Percentiles rank a stretch among this genome's conserved stretches.
Conservation (phyloP, 2,888 invertebrate genomes). For the Pyralis farinalis region DNA sequence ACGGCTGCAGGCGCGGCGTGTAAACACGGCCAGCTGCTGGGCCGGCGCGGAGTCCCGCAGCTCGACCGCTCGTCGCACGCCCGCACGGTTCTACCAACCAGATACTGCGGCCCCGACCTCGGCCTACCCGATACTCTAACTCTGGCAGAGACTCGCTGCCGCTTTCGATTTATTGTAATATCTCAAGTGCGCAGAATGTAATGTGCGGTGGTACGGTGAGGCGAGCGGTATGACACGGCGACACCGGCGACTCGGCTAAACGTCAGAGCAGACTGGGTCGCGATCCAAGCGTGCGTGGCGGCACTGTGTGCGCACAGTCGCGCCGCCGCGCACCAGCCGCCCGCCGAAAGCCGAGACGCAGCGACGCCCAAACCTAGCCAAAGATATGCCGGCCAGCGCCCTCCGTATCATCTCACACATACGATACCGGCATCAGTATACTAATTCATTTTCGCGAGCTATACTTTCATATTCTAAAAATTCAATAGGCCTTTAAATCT, state of each 20-base stretch:
- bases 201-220: conserved; percentile 46
- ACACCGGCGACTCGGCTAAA: conserved; percentile 72
- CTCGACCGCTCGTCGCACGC: conserved; percentile 30
- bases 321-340: conserved; percentile 61
- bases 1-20: conserved; percentile 61
- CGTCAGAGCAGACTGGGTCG: conserved; percentile 78
- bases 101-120: conserved; percentile 26
- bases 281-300: conserved; percentile 71
- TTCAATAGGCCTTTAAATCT: conserved; percentile 4
- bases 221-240: conserved; percentile 45
- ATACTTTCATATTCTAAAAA: background rate
- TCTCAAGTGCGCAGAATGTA: conserved; percentile 58
- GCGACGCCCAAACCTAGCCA: conserved; percentile 76
- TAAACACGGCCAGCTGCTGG: conserved; percentile 73
- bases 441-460: conserved; percentile 4
- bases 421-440: conserved; percentile 12
- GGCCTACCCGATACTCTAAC: conserved; percentile 20
- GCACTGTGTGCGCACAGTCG: conserved; percentile 64
- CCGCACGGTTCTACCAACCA: conserved; percentile 21
- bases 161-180: conserved; percentile 33
- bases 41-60: conserved; percentile 37
- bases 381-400: conserved; percentile 63
- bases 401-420: conserved; percentile 36
- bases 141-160: conserved; percentile 24
- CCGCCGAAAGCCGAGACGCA: conserved; percentile 74